Conservation (phyloP, 53 echinoderm and acorn worm genomes). For the Echinometra lucunter region DNA sequence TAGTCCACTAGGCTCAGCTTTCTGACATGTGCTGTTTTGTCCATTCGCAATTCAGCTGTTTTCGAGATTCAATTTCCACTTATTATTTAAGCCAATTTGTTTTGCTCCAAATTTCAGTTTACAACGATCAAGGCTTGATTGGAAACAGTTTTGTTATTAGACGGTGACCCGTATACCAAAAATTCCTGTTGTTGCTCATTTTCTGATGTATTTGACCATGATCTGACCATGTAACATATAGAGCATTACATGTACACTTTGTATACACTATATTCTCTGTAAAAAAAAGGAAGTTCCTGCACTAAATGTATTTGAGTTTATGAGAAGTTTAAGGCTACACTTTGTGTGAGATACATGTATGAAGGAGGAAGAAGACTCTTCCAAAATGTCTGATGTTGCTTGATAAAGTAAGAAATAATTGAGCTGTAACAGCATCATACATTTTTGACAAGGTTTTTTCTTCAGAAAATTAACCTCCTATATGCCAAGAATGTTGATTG, state of each 20-base stretch:
- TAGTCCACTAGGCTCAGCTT: constrained; percentile 20
- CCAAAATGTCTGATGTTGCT: no score
- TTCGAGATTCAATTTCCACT: constrained; percentile 66
- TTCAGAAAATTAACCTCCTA: no score
- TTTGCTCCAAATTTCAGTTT: constrained; percentile 35
- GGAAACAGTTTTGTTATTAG: constrained; percentile 52
- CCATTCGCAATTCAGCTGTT: constrained; percentile 44
- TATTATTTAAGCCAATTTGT: constrained; percentile 53
- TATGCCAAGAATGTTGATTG: no score
- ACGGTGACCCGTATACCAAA: background rate
- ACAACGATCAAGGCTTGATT: constrained; percentile 18
- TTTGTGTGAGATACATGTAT: no score
- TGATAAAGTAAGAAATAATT: no score
- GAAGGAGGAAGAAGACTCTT: no score
- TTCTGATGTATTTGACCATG: background rate
- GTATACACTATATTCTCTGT: background rate
- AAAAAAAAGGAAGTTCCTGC: background rate
- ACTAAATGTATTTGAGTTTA: background rate
- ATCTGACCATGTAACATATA: background rate
- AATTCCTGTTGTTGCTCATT: background rate
- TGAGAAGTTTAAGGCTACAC: no score
- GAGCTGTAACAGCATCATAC: no score
- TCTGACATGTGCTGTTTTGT: constrained; percentile 39
- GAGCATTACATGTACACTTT: background rate
- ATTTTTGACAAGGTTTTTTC: no score